Percentiles rank a stretch among this genome's conserved stretches.
phyloP scores from a whole-genome alignment of 2,113 vertebrate genomes.

The Orycteropus afer region DNA sequence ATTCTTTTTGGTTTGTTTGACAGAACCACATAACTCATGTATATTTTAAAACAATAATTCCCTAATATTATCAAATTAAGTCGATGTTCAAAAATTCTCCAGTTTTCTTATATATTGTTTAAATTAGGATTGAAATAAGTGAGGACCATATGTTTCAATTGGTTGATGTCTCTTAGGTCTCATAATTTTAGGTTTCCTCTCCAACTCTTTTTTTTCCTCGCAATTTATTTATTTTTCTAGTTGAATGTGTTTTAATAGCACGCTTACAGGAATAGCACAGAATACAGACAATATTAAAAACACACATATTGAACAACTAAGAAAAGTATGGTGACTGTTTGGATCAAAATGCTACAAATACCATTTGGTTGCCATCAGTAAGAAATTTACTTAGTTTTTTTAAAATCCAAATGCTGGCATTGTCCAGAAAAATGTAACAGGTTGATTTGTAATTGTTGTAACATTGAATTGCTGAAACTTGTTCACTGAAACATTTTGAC shows the following conservation, averaged over 20 bases:
- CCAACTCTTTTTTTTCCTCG: background rate
- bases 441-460: constrained; percentile 89
- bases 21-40: background rate
- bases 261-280: no score
- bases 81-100: background rate
- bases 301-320: no score
- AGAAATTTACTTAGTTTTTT: no score
- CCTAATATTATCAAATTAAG: background rate
- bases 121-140: background rate
- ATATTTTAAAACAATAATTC: background rate
- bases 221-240: background rate
- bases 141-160: background rate
- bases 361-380: no score
- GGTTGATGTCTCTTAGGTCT: background rate
- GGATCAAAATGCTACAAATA: no score
- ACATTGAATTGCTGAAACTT: constrained; percentile 88
- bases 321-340: no score
- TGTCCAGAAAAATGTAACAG: constrained; percentile 90
- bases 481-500: constrained; percentile 83
- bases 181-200: background rate
- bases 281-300: no score
- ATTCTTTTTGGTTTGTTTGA: background rate
- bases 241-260: no score
- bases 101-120: background rate
- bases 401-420: constrained; percentile 92